Conservation (phyloP, 2,797 vertebrate species). For the Crypturellus tataupa region DNA sequence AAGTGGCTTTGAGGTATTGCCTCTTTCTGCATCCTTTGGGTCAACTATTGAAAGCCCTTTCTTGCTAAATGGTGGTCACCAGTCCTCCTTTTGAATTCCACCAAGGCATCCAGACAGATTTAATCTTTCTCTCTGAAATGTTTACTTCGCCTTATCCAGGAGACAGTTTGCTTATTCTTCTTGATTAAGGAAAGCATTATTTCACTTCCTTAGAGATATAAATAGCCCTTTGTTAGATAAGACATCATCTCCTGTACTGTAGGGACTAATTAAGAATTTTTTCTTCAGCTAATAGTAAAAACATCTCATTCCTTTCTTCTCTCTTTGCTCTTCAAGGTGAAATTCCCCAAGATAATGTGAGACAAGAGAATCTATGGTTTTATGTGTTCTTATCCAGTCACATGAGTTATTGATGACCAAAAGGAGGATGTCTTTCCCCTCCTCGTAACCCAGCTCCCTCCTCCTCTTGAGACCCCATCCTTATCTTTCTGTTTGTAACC, state of each 20-base stretch:
- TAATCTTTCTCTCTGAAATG: constrained; percentile 17
- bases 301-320: neutral
- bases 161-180: constrained; percentile 9
- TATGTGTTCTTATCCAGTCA: neutral
- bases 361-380: neutral
- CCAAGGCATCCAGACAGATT: neutral
- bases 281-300: neutral
- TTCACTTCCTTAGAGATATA: neutral
- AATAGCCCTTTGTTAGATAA: neutral
- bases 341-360: neutral
- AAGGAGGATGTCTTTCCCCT: neutral
- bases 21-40: neutral
- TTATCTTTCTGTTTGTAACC: neutral
- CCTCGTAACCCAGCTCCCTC: neutral
- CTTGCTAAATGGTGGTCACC: neutral
- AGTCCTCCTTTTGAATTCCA: constrained; percentile 11
- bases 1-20: neutral
- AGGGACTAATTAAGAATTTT: neutral
- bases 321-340: neutral
- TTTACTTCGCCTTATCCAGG: constrained; percentile 16
- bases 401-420: fast-evolving
- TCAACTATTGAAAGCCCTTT: constrained; percentile 25
- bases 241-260: neutral
- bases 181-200: constrained; percentile 36
- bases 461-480: neutral